phyloP scores from a whole-genome alignment of 2,888 invertebrate species.

The Halocaridina rubra region DNA sequence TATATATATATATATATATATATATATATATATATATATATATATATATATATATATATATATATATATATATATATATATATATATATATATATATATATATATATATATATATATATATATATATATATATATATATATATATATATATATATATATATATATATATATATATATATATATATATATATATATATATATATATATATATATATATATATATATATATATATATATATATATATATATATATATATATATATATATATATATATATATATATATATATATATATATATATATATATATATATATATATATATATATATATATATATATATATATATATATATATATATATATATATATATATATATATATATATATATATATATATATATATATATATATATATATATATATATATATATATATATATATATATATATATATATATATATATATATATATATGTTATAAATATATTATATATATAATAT shows the following conservation, averaged over 20 bases:
- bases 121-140: background rate
- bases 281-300: background rate
- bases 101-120: background rate
- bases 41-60: background rate
- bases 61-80: background rate
- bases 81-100: background rate
- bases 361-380: background rate
- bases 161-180: background rate
- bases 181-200: background rate
- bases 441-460: background rate
- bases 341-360: background rate
- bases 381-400: background rate
- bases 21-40: background rate
- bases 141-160: background rate
- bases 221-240: background rate
- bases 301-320: background rate
- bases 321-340: background rate
- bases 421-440: background rate
- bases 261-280: background rate
- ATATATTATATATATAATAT: too few species aligned
- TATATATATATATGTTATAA: background rate
- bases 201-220: background rate
- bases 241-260: background rate
- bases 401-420: background rate
- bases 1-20: constrained; percentile 1